These are phyloP conservation scores for Aricia artaxerxes DNA, from an alignment of 2,888 invertebrate genomes.

Conservation along the genomic window DNA sequence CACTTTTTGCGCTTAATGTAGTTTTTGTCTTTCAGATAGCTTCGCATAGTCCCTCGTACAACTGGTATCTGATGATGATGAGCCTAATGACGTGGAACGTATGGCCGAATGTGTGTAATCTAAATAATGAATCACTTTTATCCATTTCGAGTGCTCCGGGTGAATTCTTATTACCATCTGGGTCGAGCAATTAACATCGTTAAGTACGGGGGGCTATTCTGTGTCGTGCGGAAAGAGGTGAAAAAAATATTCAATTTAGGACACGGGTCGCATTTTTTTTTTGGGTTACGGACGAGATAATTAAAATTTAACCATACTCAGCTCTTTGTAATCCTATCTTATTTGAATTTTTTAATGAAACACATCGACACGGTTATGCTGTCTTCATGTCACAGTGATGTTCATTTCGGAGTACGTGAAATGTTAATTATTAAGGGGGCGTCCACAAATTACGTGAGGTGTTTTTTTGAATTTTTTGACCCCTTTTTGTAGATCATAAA, in stretches of 20 bases:
- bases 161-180: slow-evolving; percentile 51
- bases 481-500: too few relatives aligned
- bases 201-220: slow-evolving; percentile 43
- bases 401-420: too few relatives aligned
- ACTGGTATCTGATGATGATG: not conserved
- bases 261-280: not conserved
- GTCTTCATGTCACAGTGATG: too few relatives aligned
- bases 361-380: not conserved
- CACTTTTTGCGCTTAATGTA: too few relatives aligned
- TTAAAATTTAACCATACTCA: not conserved
- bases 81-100: not conserved
- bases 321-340: not conserved
- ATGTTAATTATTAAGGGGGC: too few relatives aligned
- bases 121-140: slow-evolving; percentile 37
- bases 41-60: too few relatives aligned
- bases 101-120: slow-evolving; percentile 32
- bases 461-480: too few relatives aligned
- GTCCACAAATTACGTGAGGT: too few relatives aligned
- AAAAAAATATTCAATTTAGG: not conserved
- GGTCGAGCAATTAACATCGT: slow-evolving; percentile 52
- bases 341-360: not conserved
- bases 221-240: not conserved
- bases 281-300: not conserved
- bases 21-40: too few relatives aligned
- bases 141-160: slow-evolving; percentile 44